Evolutionary conservation across 2,113 vertebrate genomes (phyloP), one percentile per base, ranked within the genome.

Genomic region (Tursiops truncatus): DNA sequence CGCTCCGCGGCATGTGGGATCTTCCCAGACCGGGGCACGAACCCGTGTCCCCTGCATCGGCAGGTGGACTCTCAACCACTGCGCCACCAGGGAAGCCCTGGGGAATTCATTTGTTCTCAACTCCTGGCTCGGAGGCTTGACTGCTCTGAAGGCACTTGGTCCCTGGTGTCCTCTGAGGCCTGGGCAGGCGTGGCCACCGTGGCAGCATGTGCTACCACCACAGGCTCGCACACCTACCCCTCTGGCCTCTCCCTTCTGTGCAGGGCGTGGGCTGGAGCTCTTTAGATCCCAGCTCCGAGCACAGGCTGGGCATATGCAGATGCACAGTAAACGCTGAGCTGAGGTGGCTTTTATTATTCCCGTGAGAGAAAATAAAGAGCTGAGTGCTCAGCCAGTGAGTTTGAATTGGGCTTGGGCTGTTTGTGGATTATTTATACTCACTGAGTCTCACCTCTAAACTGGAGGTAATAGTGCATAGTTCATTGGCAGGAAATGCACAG

Each of bases 171-270:
- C 80, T 41, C 62, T 1, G 53, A 13, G 62, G 7, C 26, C 76
- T 53, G 10, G 8, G 36, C 12, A 0, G 17, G 13, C 50, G 1
- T 6, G 20, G 81, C 81, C 1, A 0, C 10, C 0, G 28, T 62
- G 91, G 65, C 63, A 1, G 13, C 6, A 3, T 50, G 65, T 70
- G 58, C 36, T 31, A 18, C 87, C 36, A 36, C 56, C 8, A 17
- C 1, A 1, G 60, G 58, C 23, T 31, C 7, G 0, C 60, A 6
- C 0, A 0, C 36, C 33, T 62, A 11, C 7, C 18, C 6, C n/a
- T 10, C 60, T 53, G 41, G 36, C 67, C 31, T 28, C 31, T 31
- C 5, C 9, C 1, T 18, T 53, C 65, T 4, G 14, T 3, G 23
- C 76, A 26, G 50, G 88, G 53, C 84, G 38, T 56, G 71, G 83